Evolutionary conservation across 2,888 invertebrate species (phyloP), one percentile per base, ranked within the genome.

Genomic region (Dascillus cervinus): DNA sequence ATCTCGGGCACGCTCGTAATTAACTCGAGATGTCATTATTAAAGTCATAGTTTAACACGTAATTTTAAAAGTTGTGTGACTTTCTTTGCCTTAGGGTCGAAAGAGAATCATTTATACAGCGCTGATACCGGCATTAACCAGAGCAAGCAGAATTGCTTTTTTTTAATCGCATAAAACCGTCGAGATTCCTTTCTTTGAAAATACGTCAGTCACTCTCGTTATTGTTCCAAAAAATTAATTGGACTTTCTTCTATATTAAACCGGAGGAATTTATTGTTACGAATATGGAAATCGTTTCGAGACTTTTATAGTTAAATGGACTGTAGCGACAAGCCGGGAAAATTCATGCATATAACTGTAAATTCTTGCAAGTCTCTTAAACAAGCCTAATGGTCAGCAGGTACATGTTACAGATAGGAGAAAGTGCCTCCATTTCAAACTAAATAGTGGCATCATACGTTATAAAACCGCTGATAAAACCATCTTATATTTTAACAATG

Each of bases 341-440:
- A n/a, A n/a, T n/a, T n/a, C n/a, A n/a, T n/a, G n/a, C n/a, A n/a
- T n/a, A n/a, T n/a, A n/a, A n/a, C n/a, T n/a, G n/a, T n/a, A n/a
- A n/a, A n/a, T n/a, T n/a, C n/a, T n/a, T n/a, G n/a, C n/a, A n/a
- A n/a, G n/a, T n/a, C n/a, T n/a, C n/a, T n/a, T n/a, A n/a, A n/a
- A n/a, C n/a, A n/a, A n/a, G n/a, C n/a, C n/a, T n/a, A n/a, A n/a
- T n/a, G n/a, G n/a, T n/a, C n/a, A n/a, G 39, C 41, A 37, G 42
- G 44, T 37, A 44, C 47, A 44, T 44, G 52, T 47, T 48, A 50
- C 43, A 48, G 36, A 51, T 40, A 39, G 45, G 59, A 59, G 60
- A 60, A 60, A 60, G 60, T 60, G 53, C 53, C 53, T 57, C 58
- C 50, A 58, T 59, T 60, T 58, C 41, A 45, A 45, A 45, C 43